phyloP scores from a whole-genome alignment of 2,888 invertebrate species.

The Chamaedrilus cognettii region DNA sequence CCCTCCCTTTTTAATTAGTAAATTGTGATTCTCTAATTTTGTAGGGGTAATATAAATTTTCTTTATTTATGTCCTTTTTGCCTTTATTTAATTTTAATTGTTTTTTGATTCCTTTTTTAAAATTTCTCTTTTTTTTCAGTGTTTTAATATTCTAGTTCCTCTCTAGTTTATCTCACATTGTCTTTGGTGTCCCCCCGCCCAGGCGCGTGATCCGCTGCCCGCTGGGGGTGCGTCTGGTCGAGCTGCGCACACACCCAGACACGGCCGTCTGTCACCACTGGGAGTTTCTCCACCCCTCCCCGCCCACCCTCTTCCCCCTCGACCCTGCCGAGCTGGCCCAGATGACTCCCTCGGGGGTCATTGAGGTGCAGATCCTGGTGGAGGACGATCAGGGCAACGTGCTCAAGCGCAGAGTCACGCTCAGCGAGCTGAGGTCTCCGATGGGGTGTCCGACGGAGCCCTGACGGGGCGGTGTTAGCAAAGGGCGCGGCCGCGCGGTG shows the following conservation, averaged over 20 bases:
- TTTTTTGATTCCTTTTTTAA: not conserved
- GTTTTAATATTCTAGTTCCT: not conserved
- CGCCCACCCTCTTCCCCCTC: conserved; percentile 48
- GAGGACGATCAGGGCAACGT: conserved; percentile 54
- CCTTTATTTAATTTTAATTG: no score
- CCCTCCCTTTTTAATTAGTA: no score
- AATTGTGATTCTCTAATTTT: no score
- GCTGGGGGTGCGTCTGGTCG: conserved; percentile 50
- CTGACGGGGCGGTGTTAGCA: no score
- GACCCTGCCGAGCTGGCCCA: conserved; percentile 42
- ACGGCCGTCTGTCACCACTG: conserved; percentile 56
- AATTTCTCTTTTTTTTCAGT: not conserved
- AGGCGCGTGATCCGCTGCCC: conserved; percentile 38
- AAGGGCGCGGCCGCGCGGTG: no score
- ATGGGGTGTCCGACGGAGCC: no score
- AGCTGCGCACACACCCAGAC: conserved; percentile 51
- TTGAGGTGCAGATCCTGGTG: conserved; percentile 44
- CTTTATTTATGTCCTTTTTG: no score
- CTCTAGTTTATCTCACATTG: not conserved
- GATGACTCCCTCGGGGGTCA: conserved; percentile 41
- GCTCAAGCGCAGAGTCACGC: conserved; percentile 47
- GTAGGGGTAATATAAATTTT: no score
- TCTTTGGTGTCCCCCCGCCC: not conserved
- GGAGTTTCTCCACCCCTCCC: conserved; percentile 51
- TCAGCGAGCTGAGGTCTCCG: no score